Conservation (phyloP, 2,888 invertebrate species). For the Cephus spinipes region DNA sequence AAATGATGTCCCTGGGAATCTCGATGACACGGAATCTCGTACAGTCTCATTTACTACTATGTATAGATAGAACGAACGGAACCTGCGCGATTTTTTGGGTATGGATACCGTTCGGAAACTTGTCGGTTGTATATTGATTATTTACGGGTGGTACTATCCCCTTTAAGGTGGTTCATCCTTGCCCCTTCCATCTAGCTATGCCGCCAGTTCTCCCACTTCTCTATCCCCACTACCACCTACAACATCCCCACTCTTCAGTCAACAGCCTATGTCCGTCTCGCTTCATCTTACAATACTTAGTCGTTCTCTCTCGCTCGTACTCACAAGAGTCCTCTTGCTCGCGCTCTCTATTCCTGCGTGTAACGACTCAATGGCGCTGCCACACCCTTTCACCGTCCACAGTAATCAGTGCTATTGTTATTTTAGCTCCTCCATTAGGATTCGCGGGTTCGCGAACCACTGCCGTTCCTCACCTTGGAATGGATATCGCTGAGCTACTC, state of each 20-base stretch:
- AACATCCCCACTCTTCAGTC: slow-evolving; percentile 29
- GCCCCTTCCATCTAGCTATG: slow-evolving; percentile 34
- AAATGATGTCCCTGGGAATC: background rate
- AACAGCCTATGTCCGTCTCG: slow-evolving; percentile 18
- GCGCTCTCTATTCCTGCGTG: slow-evolving; percentile 57
- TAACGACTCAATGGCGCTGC: slow-evolving; percentile 65
- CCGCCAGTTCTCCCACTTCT: slow-evolving; percentile 21
- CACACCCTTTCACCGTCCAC: slow-evolving; percentile 64
- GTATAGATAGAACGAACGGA: background rate
- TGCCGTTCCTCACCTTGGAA: slow-evolving; percentile 11
- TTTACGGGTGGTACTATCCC: slow-evolving; percentile 60
- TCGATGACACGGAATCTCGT: background rate
- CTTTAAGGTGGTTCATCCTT: slow-evolving; percentile 65
- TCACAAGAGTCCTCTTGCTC: slow-evolving; percentile 8
- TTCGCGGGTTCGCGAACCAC: slow-evolving; percentile 22
- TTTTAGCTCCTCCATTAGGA: slow-evolving; percentile 49
- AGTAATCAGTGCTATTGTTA: slow-evolving; percentile 65
- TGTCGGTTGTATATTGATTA: slow-evolving; percentile 58
- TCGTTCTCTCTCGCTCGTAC: slow-evolving; percentile 1
- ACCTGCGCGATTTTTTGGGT: background rate
- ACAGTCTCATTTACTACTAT: background rate
- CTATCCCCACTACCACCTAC: slow-evolving; percentile 41
- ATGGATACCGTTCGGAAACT: slow-evolving; percentile 5
- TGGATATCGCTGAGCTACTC: background rate
- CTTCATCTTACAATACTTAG: slow-evolving; percentile 11